These are phyloP conservation scores for Imbricaverruca yamaguchii DNA, from an alignment of 2,888 invertebrate species.

Conservation along the genomic window DNA sequence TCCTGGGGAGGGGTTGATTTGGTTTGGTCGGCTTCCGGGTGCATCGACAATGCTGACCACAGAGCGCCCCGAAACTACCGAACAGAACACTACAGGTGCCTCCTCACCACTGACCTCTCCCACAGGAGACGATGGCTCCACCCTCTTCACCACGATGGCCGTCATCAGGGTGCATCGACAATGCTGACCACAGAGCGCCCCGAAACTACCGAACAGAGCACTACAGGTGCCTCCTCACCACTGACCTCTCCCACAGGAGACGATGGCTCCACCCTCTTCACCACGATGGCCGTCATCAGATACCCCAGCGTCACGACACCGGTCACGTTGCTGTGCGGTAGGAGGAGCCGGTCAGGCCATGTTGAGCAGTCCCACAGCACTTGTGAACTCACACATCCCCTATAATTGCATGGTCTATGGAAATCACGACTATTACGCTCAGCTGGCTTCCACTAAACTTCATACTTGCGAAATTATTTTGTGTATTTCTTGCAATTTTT, in stretches of 20 bases:
- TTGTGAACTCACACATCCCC: no score
- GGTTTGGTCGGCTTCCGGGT: no score
- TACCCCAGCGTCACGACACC: slow-evolving; percentile 65
- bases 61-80: no score
- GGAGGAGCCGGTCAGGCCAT: background rate
- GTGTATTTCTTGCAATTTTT: background rate
- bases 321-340: slow-evolving; percentile 46
- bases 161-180: slow-evolving; percentile 43
- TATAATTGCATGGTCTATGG: background rate
- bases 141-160: slow-evolving; percentile 55
- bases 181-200: no score
- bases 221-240: no score
- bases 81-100: no score
- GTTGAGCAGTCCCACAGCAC: background rate
- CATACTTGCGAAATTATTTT: background rate
- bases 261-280: slow-evolving; percentile 51
- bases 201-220: no score
- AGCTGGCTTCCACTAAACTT: background rate
- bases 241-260: slow-evolving; percentile 48
- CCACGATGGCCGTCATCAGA: slow-evolving; percentile 58
- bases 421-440: background rate
- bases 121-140: slow-evolving; percentile 54
- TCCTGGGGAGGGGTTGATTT: no score
- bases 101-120: background rate
- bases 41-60: no score